Evolutionary conservation across 2,797 vertebrate species (phyloP), one percentile per base, ranked within the genome.

Genomic region (Pangasius larnaudii): DNA sequence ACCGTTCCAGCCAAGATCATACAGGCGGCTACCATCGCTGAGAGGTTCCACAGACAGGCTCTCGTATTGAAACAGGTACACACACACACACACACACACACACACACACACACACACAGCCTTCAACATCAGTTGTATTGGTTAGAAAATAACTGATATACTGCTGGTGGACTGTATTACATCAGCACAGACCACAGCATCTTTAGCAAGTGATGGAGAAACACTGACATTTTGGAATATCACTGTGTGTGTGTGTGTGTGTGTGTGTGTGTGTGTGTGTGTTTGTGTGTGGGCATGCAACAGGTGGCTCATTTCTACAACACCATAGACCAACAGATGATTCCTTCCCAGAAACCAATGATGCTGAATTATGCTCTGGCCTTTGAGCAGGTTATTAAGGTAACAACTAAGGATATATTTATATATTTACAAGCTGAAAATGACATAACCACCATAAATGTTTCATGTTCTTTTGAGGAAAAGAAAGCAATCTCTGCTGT

Each of bases 221-320:
- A 42, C 39, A 42, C 5, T 56, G 53, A 56, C 53, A 56, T 16
- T 3, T 56, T 56, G 53, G 14, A 56, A 18, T 39, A 77, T 27
- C 19, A 72, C 74, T 42, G 39, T 42, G 39, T 69, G 3, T 36
- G 16, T 67, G 63, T 63, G 56, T 65, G 58, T 33, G 22, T 30
- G 18, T 84, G 7, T 56, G 72, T 30, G 39, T 82, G 53, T 33
- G 56, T 89, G 42, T 88, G 49, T 83, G 46, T 90, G 63, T 69
- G 86, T 95, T 19, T 83, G 22, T 49, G 56, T 88, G 33, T 89
- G 42, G 87, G 27, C 89, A 36, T 56, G 85, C 94, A 93, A 71
- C 92, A 99, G 99, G 98, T 99, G 92, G 98, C 98, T 27, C 97
- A 99, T 95, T 99, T 99, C 95, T 99, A 99, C 94, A 99, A 99